Conservation (phyloP, 2,888 invertebrate species). For the Lapara coniferarum region DNA sequence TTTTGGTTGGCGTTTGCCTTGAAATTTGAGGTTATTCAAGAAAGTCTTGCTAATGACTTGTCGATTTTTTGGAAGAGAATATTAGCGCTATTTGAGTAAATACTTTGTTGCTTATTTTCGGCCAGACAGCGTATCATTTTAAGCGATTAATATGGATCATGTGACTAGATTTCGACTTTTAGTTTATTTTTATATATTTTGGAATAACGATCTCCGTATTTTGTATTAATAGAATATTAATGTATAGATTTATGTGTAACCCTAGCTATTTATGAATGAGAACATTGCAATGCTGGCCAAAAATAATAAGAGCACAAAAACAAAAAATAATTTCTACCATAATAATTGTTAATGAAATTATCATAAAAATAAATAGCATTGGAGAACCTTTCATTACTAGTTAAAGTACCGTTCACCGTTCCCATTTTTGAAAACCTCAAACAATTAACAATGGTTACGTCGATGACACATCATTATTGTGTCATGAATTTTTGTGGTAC, state of each 20-base stretch:
- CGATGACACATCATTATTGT: conserved; percentile 45
- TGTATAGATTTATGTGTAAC: not conserved
- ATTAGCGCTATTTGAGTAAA: not conserved
- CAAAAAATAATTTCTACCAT: not conserved
- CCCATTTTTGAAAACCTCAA: conserved; percentile 37
- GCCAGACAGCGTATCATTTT: not conserved
- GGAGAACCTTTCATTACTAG: not conserved
- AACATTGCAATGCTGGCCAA: not conserved
- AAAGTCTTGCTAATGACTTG: conserved; percentile 3
- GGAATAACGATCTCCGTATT: not conserved
- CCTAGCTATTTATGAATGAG: not conserved
- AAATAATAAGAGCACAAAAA: not conserved
- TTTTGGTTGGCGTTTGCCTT: conserved; percentile 13
- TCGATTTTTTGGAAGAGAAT: not conserved
- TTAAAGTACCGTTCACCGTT: conserved; percentile 14
- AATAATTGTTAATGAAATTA: not conserved
- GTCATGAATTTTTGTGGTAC: conserved; percentile 42
- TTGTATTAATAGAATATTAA: not conserved
- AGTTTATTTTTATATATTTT: not conserved
- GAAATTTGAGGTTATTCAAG: conserved; percentile 20
- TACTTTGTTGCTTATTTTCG: not conserved
- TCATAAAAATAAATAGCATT: not conserved
- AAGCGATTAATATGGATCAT: not conserved
- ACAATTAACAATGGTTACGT: conserved; percentile 54
- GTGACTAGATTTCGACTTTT: not conserved